These are phyloP conservation scores for Uloborus plumipes DNA, from an alignment of 2,888 invertebrate species.

Conservation along the genomic window DNA sequence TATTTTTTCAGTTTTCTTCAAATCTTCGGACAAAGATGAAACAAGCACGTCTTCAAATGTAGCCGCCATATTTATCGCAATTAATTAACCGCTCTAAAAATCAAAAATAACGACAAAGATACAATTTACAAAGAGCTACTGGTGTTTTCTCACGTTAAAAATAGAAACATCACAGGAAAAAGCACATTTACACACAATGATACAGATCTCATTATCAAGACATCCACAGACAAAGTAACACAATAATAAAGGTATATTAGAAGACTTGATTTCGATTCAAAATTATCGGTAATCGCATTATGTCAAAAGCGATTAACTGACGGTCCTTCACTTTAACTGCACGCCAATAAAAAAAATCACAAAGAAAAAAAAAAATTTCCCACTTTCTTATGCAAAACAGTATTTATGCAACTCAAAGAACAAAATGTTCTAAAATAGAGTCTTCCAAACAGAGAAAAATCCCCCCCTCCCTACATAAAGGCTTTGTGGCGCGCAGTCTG, in stretches of 20 bases:
- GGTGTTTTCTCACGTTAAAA: constrained; percentile 29
- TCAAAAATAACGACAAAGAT: constrained; percentile 7
- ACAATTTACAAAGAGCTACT: background rate
- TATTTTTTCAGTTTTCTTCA: constrained; percentile 54
- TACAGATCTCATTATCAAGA: constrained; percentile 49
- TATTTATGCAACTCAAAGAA: too few relatives aligned
- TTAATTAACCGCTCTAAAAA: constrained; percentile 40
- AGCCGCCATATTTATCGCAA: constrained; percentile 59
- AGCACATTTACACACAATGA: constrained; percentile 17
- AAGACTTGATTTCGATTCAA: constrained; percentile 7
- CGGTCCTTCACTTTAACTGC: too few relatives aligned
- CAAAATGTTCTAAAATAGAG: too few relatives aligned
- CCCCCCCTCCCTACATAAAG: too few relatives aligned
- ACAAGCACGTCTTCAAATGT: constrained; percentile 63
- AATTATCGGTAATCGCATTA: too few relatives aligned
- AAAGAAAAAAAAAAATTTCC: too few relatives aligned
- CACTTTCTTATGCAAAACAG: too few relatives aligned
- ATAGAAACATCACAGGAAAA: constrained; percentile 15
- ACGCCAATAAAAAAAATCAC: too few relatives aligned
- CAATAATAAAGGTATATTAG: constrained; percentile 21
- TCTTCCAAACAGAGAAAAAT: too few relatives aligned
- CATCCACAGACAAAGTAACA: constrained; percentile 51
- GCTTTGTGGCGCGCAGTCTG: too few relatives aligned
- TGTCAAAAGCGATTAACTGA: too few relatives aligned
- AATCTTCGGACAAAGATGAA: constrained; percentile 58